Evolutionary conservation across 2,888 invertebrate genomes (phyloP), one percentile per base, ranked within the genome.

Genomic region (Drosophila melanosoma): DNA sequence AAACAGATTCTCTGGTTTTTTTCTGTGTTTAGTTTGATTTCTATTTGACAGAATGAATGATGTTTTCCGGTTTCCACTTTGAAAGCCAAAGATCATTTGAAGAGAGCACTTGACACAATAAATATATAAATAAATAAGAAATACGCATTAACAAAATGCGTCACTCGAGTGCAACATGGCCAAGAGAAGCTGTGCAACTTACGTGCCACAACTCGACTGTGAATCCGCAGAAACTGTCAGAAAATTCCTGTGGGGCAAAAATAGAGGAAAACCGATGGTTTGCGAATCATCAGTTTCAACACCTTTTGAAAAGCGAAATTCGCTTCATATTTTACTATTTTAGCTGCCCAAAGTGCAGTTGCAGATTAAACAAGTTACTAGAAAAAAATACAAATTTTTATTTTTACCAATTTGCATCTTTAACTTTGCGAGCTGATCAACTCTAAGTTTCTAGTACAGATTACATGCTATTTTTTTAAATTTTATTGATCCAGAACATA

Each of bases 141-240:
- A 51, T 64, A 59, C 48, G 69, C 67, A 82, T 82, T 83, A 83
- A 65, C 60, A 38, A 80, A 80, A 83, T 74, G 73, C 74, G 72
- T 38, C 75, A 82, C 69, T 79, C 63, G 64, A 76, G 58, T 29
- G 26, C n/a, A 40, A 3, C 20, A 17, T 29, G 56, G 45, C 45
- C 38, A 29, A 26, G 26, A 26, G 59, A 35, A 75, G 61, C 45
- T 74, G 57, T 12, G 35, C 4, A 57, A 36, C 12, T 73, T 74
- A 85, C 85, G 85, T 87, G 80, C 80, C 78, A 61, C 57, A 78
- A 78, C 62, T 81, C 56, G 63, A 84, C 79, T 81, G 83, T 69
- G 68, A 86, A 85, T 65, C 80, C 78, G 54, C 75, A 73, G 73
- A 65, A 76, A 45, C 57, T 61, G 61, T 36, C 61, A 45, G 51